These are phyloP conservation scores for Lutraria rhynchaena DNA, from an alignment of 1,140 invertebrate genomes.

Conservation along the genomic window DNA sequence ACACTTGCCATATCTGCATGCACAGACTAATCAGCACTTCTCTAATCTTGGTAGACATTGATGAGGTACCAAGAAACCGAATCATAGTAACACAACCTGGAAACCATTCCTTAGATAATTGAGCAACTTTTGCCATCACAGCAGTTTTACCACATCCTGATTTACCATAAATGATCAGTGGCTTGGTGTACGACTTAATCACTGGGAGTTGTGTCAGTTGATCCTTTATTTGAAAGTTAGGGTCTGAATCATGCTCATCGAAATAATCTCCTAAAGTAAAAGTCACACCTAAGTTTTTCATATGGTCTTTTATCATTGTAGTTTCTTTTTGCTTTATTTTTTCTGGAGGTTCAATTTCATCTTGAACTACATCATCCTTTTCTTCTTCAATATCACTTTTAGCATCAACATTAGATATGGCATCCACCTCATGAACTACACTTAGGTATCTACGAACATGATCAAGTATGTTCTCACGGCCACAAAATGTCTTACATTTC, in stretches of 20 bases:
- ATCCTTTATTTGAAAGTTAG: slow-evolving; percentile 45
- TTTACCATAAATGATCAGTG: slow-evolving; percentile 68
- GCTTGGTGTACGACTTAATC: slow-evolving; percentile 57
- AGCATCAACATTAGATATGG: not conserved
- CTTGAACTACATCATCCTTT: slow-evolving; percentile 12
- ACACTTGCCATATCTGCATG: slow-evolving; percentile 59
- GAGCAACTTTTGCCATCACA: slow-evolving; percentile 65
- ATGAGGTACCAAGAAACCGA: slow-evolving; percentile 71
- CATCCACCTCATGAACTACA: slow-evolving; percentile 47
- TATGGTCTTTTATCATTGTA: not conserved
- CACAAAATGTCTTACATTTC: slow-evolving; percentile 68
- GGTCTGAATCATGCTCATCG: slow-evolving; percentile 59
- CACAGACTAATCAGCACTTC: slow-evolving; percentile 65
- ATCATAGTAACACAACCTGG: slow-evolving; percentile 61
- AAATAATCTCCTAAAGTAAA: slow-evolving; percentile 50
- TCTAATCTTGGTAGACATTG: slow-evolving; percentile 64
- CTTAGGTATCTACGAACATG: slow-evolving; percentile 51
- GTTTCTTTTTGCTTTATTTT: not conserved
- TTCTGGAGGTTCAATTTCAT: not conserved
- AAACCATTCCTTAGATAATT: slow-evolving; percentile 63
- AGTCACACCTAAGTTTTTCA: slow-evolving; percentile 19
- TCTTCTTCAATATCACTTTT: not conserved
- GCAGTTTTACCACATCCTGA: slow-evolving; percentile 75
- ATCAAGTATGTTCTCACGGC: slow-evolving; percentile 60
- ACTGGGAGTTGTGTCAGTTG: slow-evolving; percentile 32